Evolutionary conservation across 2,113 vertebrate genomes (phyloP), one percentile per base, ranked within the genome.

Genomic region (Nettapus auritus): DNA sequence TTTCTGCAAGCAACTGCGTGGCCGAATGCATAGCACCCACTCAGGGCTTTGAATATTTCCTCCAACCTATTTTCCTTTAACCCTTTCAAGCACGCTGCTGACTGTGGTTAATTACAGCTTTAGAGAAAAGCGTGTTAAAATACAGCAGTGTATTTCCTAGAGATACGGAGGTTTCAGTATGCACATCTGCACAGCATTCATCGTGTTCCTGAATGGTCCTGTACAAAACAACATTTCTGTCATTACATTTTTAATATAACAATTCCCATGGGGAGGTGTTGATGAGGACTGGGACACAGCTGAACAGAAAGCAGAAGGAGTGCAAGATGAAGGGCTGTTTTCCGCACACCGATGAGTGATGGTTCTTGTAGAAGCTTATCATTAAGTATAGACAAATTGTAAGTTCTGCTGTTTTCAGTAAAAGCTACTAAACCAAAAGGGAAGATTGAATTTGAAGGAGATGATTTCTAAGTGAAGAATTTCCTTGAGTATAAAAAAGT

Each of bases 171-270:
- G 48, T 94, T 87, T 91, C 40, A 83, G 7, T 71, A 40, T 0
- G 6, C 82, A 86, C 89, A 94, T 89, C 89, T 94, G 89, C 75
- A 91, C 36, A 56, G 66, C 87, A 83, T 85, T 88, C 70, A 50
- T 85, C 4, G 21, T 74, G 70, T 79, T 90, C 53, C 93, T 52
- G 31, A 93, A 33, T 59, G 44, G 63, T 82, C 71, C 67, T 75
- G 62, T 64, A 85, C 46, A 70, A 91, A 93, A 88, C 64, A 92
- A 55, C 40, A 50, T 79, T 96, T 93, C 86, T 94, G 92, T 91
- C 94, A 88, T 86, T 95, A 94, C 23, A 63, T 92, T 93, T 96
- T 94, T 95, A 96, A 90, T 89, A 62, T 33, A 90, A 95, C 50
- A 76, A 34, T 93, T 93, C 93, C 73, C 77, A 62, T 1, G 42